Conservation (phyloP, 2,888 invertebrate species). For the Sepioteuthis lessoniana region DNA sequence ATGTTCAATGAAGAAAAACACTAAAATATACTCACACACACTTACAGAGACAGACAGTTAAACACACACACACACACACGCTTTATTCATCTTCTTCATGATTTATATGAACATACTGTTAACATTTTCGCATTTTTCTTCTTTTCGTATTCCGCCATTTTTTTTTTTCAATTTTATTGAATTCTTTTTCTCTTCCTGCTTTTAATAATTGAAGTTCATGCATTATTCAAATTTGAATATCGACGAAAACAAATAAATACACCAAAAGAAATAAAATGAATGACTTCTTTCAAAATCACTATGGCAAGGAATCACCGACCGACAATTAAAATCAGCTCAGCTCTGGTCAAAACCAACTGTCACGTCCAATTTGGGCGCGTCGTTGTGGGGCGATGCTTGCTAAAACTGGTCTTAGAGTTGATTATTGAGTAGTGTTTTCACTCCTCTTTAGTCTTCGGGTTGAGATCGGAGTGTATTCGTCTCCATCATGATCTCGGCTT, state of each 20-base stretch:
- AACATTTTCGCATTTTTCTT: background rate
- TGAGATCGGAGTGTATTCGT: no score
- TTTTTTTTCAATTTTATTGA: background rate
- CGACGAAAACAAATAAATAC: background rate
- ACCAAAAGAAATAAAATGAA: background rate
- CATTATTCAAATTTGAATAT: background rate
- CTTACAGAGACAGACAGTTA: background rate
- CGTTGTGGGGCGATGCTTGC: no score
- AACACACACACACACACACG: background rate
- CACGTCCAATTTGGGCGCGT: background rate
- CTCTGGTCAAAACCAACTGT: background rate
- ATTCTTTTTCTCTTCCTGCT: background rate
- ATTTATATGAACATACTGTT: no score
- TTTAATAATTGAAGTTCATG: background rate
- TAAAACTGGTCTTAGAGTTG: no score
- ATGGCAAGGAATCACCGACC: background rate
- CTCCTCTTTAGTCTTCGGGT: no score
- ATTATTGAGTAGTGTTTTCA: no score
- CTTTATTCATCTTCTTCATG: no score
- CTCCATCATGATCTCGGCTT: no score
- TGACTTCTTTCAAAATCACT: background rate
- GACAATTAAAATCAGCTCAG: background rate
- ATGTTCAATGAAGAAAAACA: no score
- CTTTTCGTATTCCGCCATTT: background rate
- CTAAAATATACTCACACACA: background rate